These are phyloP conservation scores for Dryomyza anilis DNA, from an alignment of 2,888 invertebrate species.

Conservation along the genomic window DNA sequence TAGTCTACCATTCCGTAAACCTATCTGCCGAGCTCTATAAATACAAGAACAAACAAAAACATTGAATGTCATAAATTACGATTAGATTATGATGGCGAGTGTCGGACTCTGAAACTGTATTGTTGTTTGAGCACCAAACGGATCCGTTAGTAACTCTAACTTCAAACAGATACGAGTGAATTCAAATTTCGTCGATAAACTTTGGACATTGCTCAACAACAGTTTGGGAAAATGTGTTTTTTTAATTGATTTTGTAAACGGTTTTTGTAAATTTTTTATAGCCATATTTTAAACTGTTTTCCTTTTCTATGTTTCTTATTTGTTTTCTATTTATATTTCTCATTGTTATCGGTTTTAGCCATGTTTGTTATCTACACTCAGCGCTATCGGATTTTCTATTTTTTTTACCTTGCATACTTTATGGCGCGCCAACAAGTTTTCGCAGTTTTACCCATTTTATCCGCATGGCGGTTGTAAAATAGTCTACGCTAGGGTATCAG, in stretches of 20 bases:
- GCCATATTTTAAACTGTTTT: neutral
- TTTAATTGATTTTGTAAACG: neutral
- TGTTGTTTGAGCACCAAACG: slow-evolving; percentile 10
- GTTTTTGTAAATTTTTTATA: neutral
- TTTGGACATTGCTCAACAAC: neutral
- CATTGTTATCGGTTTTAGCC: slow-evolving; percentile 8
- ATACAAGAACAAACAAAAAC: too few relatives aligned
- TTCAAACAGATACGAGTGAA: too few relatives aligned
- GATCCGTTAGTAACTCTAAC: too few relatives aligned
- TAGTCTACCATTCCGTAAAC: too few relatives aligned
- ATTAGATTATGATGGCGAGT: slow-evolving; percentile 48
- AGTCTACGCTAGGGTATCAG: too few relatives aligned
- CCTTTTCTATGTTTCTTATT: neutral
- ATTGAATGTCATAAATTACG: slow-evolving; percentile 47
- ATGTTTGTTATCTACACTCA: neutral
- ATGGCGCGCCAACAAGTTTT: neutral
- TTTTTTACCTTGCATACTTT: slow-evolving; percentile 6
- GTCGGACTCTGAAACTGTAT: neutral
- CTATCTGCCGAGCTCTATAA: too few relatives aligned
- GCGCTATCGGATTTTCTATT: slow-evolving; percentile 10
- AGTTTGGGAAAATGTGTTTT: neutral
- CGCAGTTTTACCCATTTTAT: too few relatives aligned
- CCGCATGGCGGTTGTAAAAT: too few relatives aligned
- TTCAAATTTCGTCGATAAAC: slow-evolving; percentile 12
- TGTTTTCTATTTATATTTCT: neutral